Evolutionary conservation across 2,797 vertebrate genomes (phyloP).

Genomic region (Mus minutoides): DNA sequence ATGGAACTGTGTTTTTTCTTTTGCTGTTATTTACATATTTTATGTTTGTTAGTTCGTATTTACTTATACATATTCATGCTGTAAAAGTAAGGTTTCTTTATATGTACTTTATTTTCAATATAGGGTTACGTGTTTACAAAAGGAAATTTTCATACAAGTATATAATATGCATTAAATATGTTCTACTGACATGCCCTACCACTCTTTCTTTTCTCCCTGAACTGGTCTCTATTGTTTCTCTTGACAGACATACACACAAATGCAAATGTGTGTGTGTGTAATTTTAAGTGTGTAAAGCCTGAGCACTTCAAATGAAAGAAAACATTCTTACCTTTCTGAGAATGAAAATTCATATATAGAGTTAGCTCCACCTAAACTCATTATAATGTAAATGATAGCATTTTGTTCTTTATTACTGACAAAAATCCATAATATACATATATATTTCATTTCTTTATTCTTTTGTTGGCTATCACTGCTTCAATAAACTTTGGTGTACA

Average conservation of each 20-base stretch:
- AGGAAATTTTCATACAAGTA: neutral
- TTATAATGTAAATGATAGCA: neutral
- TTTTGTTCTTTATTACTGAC: neutral
- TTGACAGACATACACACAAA: neutral
- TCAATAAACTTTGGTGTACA: neutral
- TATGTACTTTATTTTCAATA: neutral
- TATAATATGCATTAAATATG: neutral
- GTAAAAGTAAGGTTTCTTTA: neutral
- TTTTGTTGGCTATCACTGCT: neutral
- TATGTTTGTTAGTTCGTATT: neutral
- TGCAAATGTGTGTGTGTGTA: neutral
- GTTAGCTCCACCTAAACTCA: neutral
- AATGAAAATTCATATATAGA: neutral
- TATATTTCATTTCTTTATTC: neutral
- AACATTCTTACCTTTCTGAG: neutral
- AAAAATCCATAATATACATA: neutral
- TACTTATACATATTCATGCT: neutral
- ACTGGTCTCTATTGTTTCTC: neutral
- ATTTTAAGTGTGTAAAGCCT: neutral
- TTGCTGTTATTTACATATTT: neutral
- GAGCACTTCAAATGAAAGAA: neutral
- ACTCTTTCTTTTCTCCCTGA: neutral
- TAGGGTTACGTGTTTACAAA: neutral
- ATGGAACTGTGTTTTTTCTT: neutral
- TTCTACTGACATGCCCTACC: neutral